Percentiles rank a stretch among this genome's conserved stretches.
phyloP scores from a whole-genome alignment of 2,113 vertebrate genomes.

The Pachypanchax playfairii region DNA sequence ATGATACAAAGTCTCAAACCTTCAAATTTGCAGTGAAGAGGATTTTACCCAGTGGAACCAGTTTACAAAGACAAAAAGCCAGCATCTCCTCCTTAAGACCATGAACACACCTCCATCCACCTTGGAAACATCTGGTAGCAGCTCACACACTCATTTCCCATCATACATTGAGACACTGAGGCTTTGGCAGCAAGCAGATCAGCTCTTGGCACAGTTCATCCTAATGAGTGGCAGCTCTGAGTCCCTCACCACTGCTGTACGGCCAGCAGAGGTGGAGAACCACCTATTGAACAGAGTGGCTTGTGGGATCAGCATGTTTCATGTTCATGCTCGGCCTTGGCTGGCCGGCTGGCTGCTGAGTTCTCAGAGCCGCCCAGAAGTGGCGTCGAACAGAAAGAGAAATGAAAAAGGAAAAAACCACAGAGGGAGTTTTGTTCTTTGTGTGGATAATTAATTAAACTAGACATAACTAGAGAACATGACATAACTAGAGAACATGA shows the following conservation, averaged over 20 bases:
- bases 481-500: no score
- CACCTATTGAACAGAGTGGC: slow-evolving; percentile 51
- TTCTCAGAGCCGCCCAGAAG: slow-evolving; percentile 54
- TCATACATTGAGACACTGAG: slow-evolving; percentile 47
- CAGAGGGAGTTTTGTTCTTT: slow-evolving; percentile 62
- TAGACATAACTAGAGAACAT: no score
- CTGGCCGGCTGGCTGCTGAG: slow-evolving; percentile 56
- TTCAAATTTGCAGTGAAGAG: no score
- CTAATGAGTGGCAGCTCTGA: slow-evolving; percentile 72
- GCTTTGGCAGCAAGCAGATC: slow-evolving; percentile 61
- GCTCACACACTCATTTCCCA: slow-evolving; percentile 40
- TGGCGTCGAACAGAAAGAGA: slow-evolving; percentile 47
- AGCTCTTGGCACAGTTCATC: slow-evolving; percentile 75
- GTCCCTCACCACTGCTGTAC: slow-evolving; percentile 54
- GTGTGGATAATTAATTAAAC: slow-evolving; percentile 71
- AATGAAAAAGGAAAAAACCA: slow-evolving; percentile 46
- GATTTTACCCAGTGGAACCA: no score
- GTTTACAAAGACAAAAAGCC: background rate
- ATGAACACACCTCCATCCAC: slow-evolving; percentile 4
- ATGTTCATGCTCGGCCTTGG: slow-evolving; percentile 45
- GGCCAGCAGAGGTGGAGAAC: slow-evolving; percentile 28
- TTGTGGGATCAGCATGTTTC: slow-evolving; percentile 47
- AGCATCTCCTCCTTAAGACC: background rate
- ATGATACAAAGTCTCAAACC: no score
- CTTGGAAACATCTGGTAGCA: slow-evolving; percentile 43